Percentiles rank a stretch among this genome's conserved stretches.
phyloP scores from a whole-genome alignment of 1,140 invertebrate species.

The Drosophila baimaii region DNA sequence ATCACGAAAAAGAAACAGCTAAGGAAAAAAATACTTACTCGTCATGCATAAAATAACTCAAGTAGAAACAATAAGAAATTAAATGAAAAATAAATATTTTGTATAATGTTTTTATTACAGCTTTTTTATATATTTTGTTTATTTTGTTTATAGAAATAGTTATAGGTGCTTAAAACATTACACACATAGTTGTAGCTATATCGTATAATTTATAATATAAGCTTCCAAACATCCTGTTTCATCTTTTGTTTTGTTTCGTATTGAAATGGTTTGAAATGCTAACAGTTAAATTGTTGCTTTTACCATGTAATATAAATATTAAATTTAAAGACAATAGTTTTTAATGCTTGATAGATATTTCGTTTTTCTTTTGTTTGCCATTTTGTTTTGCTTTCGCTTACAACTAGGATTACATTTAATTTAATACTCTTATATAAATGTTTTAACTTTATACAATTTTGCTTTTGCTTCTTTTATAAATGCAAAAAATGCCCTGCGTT shows the following conservation, averaged over 20 bases:
- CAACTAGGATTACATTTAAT: constrained; percentile 69
- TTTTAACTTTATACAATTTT: constrained; percentile 76
- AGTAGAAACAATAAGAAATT: constrained; percentile 25
- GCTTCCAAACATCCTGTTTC: constrained; percentile 33
- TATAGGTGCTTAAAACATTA: constrained; percentile 80
- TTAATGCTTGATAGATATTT: constrained; percentile 73
- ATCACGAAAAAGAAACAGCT: constrained; percentile 20
- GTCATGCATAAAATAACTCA: constrained; percentile 34
- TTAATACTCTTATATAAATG: constrained; percentile 72
- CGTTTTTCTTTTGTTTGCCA: constrained; percentile 23
- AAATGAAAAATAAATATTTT: constrained; percentile 50
- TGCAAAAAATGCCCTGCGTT: constrained; percentile 69
- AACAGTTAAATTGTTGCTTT: constrained; percentile 79
- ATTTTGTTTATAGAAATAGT: constrained; percentile 71
- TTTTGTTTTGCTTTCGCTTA: constrained; percentile 50
- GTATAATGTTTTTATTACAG: constrained; percentile 69
- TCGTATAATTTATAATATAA: constrained; percentile 57
- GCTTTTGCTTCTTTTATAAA: constrained; percentile 66
- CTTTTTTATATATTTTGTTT: constrained; percentile 53
- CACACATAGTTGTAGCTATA: constrained; percentile 75
- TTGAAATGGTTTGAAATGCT: constrained; percentile 74
- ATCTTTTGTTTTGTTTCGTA: constrained; percentile 67
- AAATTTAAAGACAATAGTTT: constrained; percentile 80
- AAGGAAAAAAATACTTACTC: constrained; percentile 40
- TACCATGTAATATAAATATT: constrained; percentile 67